Percentiles rank a stretch among this genome's conserved stretches.
Conservation (phyloP, 2,797 vertebrate genomes). For the Macropus fuliginosus region DNA sequence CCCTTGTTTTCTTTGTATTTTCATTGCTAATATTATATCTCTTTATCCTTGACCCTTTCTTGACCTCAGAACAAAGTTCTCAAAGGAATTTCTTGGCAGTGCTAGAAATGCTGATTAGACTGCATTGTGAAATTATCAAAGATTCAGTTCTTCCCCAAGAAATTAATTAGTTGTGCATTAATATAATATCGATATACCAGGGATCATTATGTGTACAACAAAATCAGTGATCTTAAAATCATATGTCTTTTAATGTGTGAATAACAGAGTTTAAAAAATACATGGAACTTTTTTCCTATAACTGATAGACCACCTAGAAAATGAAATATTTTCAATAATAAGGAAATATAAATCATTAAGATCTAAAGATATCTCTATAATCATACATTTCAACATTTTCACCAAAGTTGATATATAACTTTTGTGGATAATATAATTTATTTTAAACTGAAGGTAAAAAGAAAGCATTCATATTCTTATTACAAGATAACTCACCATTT, state of each 20-base stretch:
- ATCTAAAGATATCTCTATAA: not conserved
- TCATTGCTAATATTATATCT: not conserved
- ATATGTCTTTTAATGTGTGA: not conserved
- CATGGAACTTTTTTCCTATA: not conserved
- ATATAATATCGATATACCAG: not conserved
- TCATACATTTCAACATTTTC: not conserved
- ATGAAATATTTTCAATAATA: not conserved
- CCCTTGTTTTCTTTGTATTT: conserved; percentile 8
- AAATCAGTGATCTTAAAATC: not conserved
- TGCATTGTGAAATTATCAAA: conserved; percentile 11
- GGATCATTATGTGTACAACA: not conserved
- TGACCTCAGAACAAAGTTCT: conserved; percentile 9
- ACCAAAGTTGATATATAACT: not conserved
- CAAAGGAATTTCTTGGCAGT: conserved; percentile 31
- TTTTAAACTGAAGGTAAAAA: not conserved
- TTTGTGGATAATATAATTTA: not conserved
- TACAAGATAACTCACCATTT: not conserved
- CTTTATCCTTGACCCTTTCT: not conserved
- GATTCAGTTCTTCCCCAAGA: not conserved
- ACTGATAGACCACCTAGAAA: not conserved
- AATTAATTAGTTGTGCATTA: conserved; percentile 21
- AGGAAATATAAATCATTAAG: not conserved
- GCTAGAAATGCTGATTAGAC: not conserved
- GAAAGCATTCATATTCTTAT: not conserved
- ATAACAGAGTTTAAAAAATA: conserved; percentile 1